These are phyloP conservation scores for Felis chaus DNA, from an alignment of 2,113 vertebrate species.

Conservation along the genomic window DNA sequence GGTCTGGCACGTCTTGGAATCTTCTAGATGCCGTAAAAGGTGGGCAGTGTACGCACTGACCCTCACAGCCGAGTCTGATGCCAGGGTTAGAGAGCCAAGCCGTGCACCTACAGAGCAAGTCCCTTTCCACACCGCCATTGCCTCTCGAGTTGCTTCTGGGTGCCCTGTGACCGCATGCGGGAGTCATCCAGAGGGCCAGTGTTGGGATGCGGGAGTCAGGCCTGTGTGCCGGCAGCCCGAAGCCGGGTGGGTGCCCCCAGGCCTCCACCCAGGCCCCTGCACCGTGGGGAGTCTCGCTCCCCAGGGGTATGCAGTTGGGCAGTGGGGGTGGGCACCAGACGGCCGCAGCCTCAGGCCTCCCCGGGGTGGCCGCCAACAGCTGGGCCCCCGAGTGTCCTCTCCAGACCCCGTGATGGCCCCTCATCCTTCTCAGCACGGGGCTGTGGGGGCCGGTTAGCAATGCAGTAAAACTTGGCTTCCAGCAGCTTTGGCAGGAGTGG, in stretches of 20 bases:
- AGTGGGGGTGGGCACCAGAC: background rate
- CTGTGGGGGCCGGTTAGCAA: slow-evolving; percentile 10
- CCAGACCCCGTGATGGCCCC: rapidly evolving
- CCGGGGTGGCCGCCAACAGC: background rate
- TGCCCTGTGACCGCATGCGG: background rate
- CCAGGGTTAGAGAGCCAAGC: background rate
- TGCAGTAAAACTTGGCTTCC: background rate
- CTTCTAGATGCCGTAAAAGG: rapidly evolving
- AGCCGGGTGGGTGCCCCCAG: no score
- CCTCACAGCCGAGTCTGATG: background rate
- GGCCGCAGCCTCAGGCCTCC: background rate
- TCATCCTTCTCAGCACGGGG: background rate
- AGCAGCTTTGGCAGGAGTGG: background rate
- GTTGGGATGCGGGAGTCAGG: no score
- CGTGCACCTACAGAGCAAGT: rapidly evolving
- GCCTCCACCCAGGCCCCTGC: background rate
- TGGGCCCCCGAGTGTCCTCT: no score
- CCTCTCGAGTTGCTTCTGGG: rapidly evolving
- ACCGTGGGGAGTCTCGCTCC: background rate
- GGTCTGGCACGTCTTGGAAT: no score
- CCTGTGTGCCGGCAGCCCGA: background rate
- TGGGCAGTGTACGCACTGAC: rapidly evolving
- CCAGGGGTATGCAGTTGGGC: background rate
- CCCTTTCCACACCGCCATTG: rapidly evolving
- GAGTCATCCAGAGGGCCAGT: rapidly evolving